Percentiles rank a stretch among this genome's conserved stretches.
Evolutionary conservation across 2,888 invertebrate species (phyloP).

Genomic region (Euplexia lucipara): DNA sequence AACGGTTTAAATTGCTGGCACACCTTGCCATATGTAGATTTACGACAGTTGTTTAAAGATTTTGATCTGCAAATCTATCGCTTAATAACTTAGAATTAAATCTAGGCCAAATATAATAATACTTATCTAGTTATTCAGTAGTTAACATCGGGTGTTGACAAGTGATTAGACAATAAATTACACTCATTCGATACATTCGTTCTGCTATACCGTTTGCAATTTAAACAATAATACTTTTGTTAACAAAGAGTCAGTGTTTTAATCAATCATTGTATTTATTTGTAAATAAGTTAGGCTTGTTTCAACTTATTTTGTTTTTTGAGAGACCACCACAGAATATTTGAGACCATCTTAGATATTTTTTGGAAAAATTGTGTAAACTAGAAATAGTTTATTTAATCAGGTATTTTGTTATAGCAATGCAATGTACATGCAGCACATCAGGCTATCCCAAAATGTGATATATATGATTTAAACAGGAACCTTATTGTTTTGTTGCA

Average conservation of each 20-base stretch:
- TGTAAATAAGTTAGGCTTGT: background rate
- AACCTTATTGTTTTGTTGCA: no score
- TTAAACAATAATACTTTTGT: no score
- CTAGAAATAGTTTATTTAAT: no score
- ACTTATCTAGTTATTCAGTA: constrained; percentile 56
- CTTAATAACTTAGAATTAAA: constrained; percentile 40
- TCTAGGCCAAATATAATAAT: constrained; percentile 61
- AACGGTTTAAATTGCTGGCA: background rate
- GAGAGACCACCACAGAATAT: background rate
- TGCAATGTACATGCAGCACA: no score
- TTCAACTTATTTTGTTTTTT: no score
- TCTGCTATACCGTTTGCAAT: constrained; percentile 6
- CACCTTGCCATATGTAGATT: background rate
- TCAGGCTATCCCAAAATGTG: no score
- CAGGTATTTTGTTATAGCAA: no score
- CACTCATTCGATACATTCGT: constrained; percentile 49
- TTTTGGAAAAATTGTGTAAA: no score
- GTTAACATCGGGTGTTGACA: constrained; percentile 56
- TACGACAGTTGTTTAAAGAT: background rate
- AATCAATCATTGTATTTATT: no score
- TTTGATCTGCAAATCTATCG: constrained; percentile 46
- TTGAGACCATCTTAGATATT: no score
- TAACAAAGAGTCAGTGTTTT: no score
- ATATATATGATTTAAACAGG: no score
- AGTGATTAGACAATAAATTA: constrained; percentile 82